phyloP scores from a whole-genome alignment of 1,140 invertebrate genomes.

The Hypothenemus hampei region DNA sequence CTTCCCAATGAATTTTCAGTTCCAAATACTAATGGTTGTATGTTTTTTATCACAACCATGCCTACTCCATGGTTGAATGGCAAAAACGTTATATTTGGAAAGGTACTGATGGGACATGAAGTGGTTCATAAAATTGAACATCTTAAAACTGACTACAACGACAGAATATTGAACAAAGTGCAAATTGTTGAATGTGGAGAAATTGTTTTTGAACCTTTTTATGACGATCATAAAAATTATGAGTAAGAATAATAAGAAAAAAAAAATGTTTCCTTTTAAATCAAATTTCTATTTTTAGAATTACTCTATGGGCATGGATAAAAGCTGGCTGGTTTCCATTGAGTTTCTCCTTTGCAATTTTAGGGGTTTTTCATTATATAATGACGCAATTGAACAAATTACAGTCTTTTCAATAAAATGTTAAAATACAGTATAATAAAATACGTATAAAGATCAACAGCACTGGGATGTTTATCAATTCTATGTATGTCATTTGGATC shows the following conservation, averaged over 20 bases:
- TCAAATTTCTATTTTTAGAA: slow-evolving; percentile 34
- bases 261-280: not conserved
- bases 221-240: slow-evolving; percentile 64
- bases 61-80: slow-evolving; percentile 89
- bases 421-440: no score
- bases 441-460: no score
- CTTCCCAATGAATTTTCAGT: no score
- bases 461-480: no score
- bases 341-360: slow-evolving; percentile 66
- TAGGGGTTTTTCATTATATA: slow-evolving; percentile 72
- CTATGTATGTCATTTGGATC: no score
- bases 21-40: slow-evolving; percentile 82
- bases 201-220: slow-evolving; percentile 56
- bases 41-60: slow-evolving; percentile 93
- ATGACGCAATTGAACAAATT: slow-evolving; percentile 59
- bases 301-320: slow-evolving; percentile 67
- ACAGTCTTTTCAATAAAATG: no score
- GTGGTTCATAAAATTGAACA: slow-evolving; percentile 82
- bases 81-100: slow-evolving; percentile 91
- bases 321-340: slow-evolving; percentile 68
- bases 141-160: slow-evolving; percentile 67
- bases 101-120: slow-evolving; percentile 74
- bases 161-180: slow-evolving; percentile 63
- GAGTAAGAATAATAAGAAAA: slow-evolving; percentile 53
- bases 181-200: slow-evolving; percentile 62